phyloP scores from a whole-genome alignment of 2,113 vertebrate species.

The Takifugu bimaculatus region DNA sequence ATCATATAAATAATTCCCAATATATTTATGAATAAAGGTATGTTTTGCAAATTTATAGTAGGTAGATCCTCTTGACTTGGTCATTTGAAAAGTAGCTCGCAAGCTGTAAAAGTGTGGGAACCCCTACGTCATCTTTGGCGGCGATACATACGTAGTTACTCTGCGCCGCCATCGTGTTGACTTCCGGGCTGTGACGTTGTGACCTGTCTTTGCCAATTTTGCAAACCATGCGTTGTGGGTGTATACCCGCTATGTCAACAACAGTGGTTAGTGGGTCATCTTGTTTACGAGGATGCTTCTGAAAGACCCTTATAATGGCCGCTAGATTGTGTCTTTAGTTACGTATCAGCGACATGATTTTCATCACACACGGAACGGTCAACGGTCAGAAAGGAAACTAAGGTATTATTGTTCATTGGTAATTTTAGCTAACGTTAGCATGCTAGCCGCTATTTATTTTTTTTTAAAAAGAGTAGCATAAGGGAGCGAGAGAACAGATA shows the following conservation, averaged over 20 bases:
- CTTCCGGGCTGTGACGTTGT: not conserved
- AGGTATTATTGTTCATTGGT: too few species aligned
- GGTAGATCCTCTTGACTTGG: too few species aligned
- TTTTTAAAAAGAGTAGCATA: too few species aligned
- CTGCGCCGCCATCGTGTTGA: slow-evolving; percentile 22
- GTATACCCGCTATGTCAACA: slow-evolving; percentile 57
- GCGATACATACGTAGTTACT: not conserved
- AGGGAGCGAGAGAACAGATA: not conserved
- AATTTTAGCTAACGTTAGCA: slow-evolving; percentile 37
- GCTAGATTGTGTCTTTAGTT: fast-evolving
- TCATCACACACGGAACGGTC: too few species aligned
- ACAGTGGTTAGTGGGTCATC: slow-evolving; percentile 52
- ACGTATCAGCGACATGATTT: not conserved
- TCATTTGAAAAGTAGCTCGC: too few species aligned
- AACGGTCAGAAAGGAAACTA: too few species aligned
- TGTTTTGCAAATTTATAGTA: too few species aligned
- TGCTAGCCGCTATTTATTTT: slow-evolving; percentile 22
- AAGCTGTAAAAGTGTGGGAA: not conserved
- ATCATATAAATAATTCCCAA: too few species aligned
- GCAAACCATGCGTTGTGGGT: slow-evolving; percentile 1
- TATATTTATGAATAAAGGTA: too few species aligned
- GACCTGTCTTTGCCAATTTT: slow-evolving; percentile 1
- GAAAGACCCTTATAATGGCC: not conserved
- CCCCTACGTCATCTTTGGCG: not conserved
- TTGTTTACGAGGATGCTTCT: not conserved